Conservation (phyloP, 2,888 invertebrate genomes). For the Apotomis turbidana region DNA sequence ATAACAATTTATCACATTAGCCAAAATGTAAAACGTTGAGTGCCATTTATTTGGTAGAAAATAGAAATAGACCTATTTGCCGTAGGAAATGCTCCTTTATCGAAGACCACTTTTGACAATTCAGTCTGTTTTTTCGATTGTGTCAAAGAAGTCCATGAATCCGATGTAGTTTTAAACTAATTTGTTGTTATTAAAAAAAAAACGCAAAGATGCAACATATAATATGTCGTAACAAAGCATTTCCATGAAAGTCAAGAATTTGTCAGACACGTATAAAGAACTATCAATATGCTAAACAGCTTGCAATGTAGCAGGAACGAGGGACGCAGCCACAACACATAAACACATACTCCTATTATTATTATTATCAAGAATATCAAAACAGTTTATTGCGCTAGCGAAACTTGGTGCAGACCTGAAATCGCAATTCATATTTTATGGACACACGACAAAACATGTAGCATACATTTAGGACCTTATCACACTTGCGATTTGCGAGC, state of each 20-base stretch:
- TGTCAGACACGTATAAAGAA: neutral
- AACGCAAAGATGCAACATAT: neutral
- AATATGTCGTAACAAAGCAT: neutral
- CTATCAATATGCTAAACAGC: neutral
- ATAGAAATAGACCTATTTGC: too few relatives aligned
- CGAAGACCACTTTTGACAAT: too few relatives aligned
- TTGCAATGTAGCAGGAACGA: neutral
- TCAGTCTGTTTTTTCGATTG: too few relatives aligned
- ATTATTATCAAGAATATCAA: neutral
- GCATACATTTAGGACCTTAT: neutral
- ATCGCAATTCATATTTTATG: neutral
- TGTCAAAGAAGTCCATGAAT: too few relatives aligned
- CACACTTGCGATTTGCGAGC: too few relatives aligned
- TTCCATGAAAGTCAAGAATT: neutral
- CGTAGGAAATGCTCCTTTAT: too few relatives aligned
- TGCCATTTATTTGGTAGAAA: too few relatives aligned
- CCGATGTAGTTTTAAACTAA: too few relatives aligned
- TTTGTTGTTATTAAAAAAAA: too few relatives aligned
- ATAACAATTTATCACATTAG: too few relatives aligned
- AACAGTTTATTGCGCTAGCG: neutral
- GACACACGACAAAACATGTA: neutral
- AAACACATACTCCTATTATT: neutral
- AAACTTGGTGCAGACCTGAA: neutral
- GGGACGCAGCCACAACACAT: neutral
- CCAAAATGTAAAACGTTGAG: too few relatives aligned